A percentile compares a stretch with the other conserved stretches of the same genome.
These are phyloP conservation scores for Drosophila demipolita DNA, from an alignment of 2,888 invertebrate genomes.

Conservation along the genomic window DNA sequence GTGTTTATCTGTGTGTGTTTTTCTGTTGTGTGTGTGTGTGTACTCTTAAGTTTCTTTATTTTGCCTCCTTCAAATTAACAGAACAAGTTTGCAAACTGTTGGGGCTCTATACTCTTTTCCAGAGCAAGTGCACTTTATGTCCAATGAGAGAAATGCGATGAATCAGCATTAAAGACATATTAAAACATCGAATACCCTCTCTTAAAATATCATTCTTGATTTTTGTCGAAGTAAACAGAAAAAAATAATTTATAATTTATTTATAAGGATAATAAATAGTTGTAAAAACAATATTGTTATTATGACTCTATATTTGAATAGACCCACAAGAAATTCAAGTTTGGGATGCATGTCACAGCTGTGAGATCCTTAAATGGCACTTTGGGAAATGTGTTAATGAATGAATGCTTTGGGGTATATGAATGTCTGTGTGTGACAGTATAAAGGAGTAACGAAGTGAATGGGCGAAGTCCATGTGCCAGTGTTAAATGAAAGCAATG, in stretches of 20 bases:
- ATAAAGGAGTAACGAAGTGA: constrained; percentile 48
- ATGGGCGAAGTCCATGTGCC: constrained; percentile 40
- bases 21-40: constrained; percentile 20
- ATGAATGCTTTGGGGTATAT: constrained; percentile 42
- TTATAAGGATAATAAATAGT: neutral
- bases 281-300: neutral
- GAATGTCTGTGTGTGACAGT: constrained; percentile 39
- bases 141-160: constrained; percentile 22
- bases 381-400: constrained; percentile 62
- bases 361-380: constrained; percentile 9
- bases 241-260: neutral
- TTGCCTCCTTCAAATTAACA: constrained; percentile 62
- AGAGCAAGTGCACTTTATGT: constrained; percentile 18
- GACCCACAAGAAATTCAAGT: neutral
- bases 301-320: neutral
- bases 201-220: neutral
- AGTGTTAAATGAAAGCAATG: constrained; percentile 80
- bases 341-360: neutral
- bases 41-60: constrained; percentile 36
- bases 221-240: neutral
- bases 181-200: constrained; percentile 14
- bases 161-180: neutral
- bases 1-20: constrained; percentile 9
- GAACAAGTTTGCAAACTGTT: constrained; percentile 59
- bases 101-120: constrained; percentile 9